These are phyloP conservation scores for Napeogenes inachia DNA, from an alignment of 2,888 invertebrate genomes.

Conservation along the genomic window DNA sequence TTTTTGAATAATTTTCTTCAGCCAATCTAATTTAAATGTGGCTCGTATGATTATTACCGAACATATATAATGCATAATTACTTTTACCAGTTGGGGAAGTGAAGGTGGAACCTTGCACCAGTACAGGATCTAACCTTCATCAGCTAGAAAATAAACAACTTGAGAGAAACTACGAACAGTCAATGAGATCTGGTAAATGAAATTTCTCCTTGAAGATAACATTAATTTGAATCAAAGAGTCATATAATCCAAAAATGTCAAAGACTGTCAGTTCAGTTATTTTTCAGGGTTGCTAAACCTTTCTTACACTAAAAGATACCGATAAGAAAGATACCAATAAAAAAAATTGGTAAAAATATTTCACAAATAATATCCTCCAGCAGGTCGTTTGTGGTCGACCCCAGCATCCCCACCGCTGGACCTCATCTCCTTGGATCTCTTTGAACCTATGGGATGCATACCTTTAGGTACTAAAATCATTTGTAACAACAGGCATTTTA, in stretches of 20 bases:
- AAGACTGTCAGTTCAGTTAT: no score
- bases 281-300: no score
- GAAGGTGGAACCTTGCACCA: constrained; percentile 43
- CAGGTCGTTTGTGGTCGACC: constrained; percentile 48
- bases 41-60: neutral
- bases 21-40: neutral
- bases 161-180: constrained; percentile 3
- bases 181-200: constrained; percentile 20
- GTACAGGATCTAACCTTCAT: neutral
- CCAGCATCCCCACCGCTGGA: constrained; percentile 63
- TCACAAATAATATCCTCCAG: constrained; percentile 38
- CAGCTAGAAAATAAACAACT: neutral
- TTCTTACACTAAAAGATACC: no score
- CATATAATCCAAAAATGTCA: no score
- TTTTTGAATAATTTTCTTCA: neutral
- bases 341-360: neutral
- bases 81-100: constrained; percentile 40
- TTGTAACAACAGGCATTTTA: no score
- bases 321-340: neutral
- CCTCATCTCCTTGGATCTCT: constrained; percentile 61
- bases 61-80: no score
- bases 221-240: neutral
- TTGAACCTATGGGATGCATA: constrained; percentile 68
- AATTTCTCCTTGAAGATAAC: neutral
- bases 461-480: constrained; percentile 53